A percentile compares a stretch with the other conserved stretches of the same genome.
phyloP scores from a whole-genome alignment of 2,113 vertebrate genomes.

The Phalacrocorax pelagicus region DNA sequence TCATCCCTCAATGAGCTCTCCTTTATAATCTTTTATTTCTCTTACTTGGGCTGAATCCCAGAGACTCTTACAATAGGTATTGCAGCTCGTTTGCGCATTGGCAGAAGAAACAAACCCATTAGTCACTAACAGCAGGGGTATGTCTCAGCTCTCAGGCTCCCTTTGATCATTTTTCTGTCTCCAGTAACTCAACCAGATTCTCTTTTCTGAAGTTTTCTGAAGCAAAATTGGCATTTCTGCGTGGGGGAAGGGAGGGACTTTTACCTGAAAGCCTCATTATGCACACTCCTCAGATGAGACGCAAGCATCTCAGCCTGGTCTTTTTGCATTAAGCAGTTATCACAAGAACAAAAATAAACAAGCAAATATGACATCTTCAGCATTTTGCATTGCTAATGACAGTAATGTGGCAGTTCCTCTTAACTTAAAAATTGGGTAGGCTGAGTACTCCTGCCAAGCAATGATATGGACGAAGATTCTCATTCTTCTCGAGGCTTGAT shows the following conservation, averaged over 20 bases:
- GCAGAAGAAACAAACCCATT: slow-evolving; percentile 57
- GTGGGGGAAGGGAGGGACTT: not conserved
- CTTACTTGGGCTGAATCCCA: slow-evolving; percentile 2
- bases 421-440: not conserved
- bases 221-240: slow-evolving; percentile 13
- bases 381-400: slow-evolving; percentile 5
- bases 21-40: slow-evolving; percentile 38
- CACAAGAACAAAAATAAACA: not conserved
- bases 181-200: slow-evolving; percentile 1
- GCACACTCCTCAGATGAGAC: not conserved
- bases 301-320: not conserved
- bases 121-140: slow-evolving; percentile 55
- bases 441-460: not conserved
- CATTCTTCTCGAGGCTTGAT: not conserved
- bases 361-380: not conserved
- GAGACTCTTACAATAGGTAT: slow-evolving; percentile 7
- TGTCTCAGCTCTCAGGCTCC: not conserved
- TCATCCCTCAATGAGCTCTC: not conserved
- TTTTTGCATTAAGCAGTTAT: slow-evolving; percentile 5
- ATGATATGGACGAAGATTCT: not conserved
- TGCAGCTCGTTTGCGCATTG: not conserved
- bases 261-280: not conserved
- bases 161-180: slow-evolving; percentile 55
- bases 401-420: not conserved
- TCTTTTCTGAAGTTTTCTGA: slow-evolving; percentile 26